These are phyloP conservation scores for Siniperca obscura DNA, from an alignment of 2,797 vertebrate species.

Conservation along the genomic window DNA sequence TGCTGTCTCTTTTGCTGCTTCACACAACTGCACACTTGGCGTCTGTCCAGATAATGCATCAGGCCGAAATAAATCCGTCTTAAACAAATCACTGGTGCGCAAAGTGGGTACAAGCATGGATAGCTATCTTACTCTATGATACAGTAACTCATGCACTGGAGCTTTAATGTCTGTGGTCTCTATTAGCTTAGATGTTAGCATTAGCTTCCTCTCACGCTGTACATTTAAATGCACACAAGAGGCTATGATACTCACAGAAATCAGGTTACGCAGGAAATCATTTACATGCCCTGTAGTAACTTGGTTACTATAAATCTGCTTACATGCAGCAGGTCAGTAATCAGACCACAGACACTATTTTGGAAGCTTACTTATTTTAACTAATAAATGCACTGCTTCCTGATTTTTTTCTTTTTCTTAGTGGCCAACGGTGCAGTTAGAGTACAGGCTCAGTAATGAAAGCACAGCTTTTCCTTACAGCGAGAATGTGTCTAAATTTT, in stretches of 20 bases:
- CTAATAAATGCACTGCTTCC: too few species aligned
- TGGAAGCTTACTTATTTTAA: neutral
- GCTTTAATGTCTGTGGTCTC: neutral
- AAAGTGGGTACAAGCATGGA: neutral
- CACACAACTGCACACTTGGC: constrained; percentile 26
- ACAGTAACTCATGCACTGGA: neutral
- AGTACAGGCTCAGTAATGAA: too few species aligned
- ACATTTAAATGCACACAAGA: neutral
- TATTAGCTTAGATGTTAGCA: neutral
- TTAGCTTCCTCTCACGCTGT: neutral
- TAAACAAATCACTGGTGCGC: constrained; percentile 13
- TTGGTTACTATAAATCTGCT: neutral
- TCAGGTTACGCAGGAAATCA: neutral
- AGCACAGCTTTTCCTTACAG: too few species aligned
- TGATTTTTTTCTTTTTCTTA: too few species aligned
- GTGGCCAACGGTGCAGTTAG: too few species aligned
- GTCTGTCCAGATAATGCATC: constrained; percentile 28
- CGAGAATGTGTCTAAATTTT: too few species aligned
- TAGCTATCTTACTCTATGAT: neutral
- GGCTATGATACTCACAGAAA: neutral
- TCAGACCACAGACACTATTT: neutral
- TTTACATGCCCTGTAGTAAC: neutral
- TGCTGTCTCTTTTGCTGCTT: constrained; percentile 20
- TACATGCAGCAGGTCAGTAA: neutral
- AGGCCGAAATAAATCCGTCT: constrained; percentile 31